Conservation (phyloP, 2,113 vertebrate species). For the Tursiops truncatus region DNA sequence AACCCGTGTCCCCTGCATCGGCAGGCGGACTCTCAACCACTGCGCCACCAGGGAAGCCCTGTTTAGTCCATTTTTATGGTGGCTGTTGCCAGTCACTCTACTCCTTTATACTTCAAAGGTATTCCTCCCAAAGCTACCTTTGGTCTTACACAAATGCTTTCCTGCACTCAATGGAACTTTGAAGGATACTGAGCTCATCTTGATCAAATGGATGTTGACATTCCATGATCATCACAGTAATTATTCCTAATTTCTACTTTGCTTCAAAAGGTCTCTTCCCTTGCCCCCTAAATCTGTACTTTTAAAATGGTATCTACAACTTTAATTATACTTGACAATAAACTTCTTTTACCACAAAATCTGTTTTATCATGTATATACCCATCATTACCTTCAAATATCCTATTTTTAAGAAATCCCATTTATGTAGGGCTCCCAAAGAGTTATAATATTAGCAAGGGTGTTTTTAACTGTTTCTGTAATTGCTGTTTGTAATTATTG, state of each 20-base stretch:
- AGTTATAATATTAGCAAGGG: background rate
- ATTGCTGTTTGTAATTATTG: background rate
- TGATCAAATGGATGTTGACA: conserved; percentile 21
- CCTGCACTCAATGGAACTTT: background rate
- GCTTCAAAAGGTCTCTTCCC: conserved; percentile 47
- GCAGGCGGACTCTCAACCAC: too few relatives aligned
- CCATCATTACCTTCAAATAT: conserved; percentile 22
- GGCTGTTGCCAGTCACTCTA: background rate
- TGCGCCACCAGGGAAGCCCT: too few relatives aligned
- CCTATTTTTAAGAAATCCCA: background rate
- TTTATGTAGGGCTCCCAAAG: background rate
- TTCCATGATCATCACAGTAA: conserved; percentile 23
- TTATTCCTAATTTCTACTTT: conserved; percentile 63
- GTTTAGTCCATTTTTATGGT: background rate
- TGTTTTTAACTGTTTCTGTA: background rate
- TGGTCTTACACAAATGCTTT: background rate
- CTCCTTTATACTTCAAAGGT: background rate
- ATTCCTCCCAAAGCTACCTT: background rate
- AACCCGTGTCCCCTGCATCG: too few relatives aligned
- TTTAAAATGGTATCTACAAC: conserved; percentile 33
- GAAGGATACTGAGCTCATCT: background rate
- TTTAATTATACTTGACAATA: conserved; percentile 53
- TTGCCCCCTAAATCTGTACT: background rate
- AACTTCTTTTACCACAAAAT: conserved; percentile 11
- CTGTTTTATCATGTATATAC: conserved; percentile 42